Conservation (phyloP, 2,113 vertebrate genomes). For the Onychorhynchus coronatus region DNA sequence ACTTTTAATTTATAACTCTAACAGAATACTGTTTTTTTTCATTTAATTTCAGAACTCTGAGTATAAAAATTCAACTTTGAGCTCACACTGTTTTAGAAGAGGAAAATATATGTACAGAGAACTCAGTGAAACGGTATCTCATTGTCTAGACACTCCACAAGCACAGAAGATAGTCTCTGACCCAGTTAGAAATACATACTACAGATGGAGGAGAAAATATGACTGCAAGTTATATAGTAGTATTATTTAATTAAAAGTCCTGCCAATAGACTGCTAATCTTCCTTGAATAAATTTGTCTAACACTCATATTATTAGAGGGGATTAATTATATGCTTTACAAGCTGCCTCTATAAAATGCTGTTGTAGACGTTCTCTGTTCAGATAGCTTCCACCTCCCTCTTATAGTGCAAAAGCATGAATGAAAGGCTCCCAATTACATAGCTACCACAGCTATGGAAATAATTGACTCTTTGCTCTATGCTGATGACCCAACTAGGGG, state of each 20-base stretch:
- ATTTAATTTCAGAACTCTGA: neutral
- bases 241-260: constrained; percentile 24
- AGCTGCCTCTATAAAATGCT: neutral
- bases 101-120: neutral
- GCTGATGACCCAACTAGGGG: neutral
- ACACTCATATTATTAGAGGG: neutral
- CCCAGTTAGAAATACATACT: neutral
- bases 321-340: neutral
- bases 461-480: neutral
- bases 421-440: neutral
- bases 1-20: neutral
- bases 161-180: neutral
- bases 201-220: neutral
- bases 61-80: neutral
- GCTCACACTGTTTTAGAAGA: neutral
- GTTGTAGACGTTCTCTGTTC: neutral
- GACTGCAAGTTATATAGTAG: neutral
- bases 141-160: neutral
- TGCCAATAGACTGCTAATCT: neutral
- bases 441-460: neutral
- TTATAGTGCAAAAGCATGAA: neutral
- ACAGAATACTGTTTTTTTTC: neutral
- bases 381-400: neutral
- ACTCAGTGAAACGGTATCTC: rapidly evolving
- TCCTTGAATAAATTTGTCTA: constrained; percentile 2